Evolutionary conservation across 2,113 vertebrate species (phyloP), one percentile per base, ranked within the genome.

Genomic region (Atlantisia rogersi): DNA sequence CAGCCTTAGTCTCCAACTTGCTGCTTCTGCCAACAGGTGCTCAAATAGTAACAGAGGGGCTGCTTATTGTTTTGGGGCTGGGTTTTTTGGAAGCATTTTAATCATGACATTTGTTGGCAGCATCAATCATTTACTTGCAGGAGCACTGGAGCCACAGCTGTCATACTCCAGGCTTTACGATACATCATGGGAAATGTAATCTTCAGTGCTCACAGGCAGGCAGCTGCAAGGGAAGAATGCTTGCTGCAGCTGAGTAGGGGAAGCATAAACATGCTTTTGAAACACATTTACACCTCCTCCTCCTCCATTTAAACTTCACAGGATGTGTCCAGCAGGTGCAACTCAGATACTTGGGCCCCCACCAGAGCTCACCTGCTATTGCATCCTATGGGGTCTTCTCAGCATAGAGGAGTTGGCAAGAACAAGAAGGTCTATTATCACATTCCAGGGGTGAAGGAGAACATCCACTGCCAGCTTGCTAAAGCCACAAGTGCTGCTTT

Each of bases 131-230:
- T 56, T 28, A 3, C 58, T 74, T 74, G 39, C 40, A 80, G 52
- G 40, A 94, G 53, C 50, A 29, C 46, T 52, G 79, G 71, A 92
- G 82, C 64, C 88, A 42, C 86, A 81, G 89, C 80, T 94, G 92
- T 87, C 80, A 89, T 28, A 82, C 56, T 94, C 63, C 63, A 92
- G 55, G 67, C 82, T 96, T 92, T 92, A 64, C 69, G 67, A 91
- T 52, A 63, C 62, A 92, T 92, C 63, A 78, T 20, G n/a, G 69
- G 65, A 63, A 91, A 92, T 65, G 37, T 44, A 77, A 85, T 71
- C 65, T 90, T 83, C 37, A 24, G 74, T 68, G 90, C 70, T 94
- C 60, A 35, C 24, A 87, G 83, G 65, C 83, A 92, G 56, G 71
- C 73, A 88, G 82, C 79, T 96, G 85, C 65, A 52, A 74, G 75